Evolutionary conservation across 2,888 invertebrate genomes (phyloP).

Genomic region (Gortyna flavago): DNA sequence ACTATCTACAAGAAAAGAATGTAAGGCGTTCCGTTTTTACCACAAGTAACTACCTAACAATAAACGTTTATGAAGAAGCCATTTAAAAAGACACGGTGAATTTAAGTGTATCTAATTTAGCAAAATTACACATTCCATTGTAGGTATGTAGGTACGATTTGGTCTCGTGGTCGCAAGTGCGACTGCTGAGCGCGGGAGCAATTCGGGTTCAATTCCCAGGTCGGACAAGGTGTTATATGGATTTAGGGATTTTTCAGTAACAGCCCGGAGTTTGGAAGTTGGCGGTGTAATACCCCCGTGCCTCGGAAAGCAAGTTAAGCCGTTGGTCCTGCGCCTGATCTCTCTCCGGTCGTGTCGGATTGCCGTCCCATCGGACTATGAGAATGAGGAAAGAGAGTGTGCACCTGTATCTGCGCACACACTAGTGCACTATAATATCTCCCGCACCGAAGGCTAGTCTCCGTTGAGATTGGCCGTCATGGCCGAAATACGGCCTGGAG

Average conservation of each 20-base stretch:
- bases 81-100: conserved; percentile 45
- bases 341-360: background rate
- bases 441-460: background rate
- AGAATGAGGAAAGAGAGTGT: background rate
- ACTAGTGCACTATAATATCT: background rate
- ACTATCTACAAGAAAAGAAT: conserved; percentile 21
- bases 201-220: background rate
- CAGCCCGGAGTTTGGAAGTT: background rate
- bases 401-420: background rate
- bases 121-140: background rate
- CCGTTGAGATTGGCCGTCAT: background rate
- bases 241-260: background rate
- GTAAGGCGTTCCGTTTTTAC: conserved; percentile 10
- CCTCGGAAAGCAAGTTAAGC: background rate
- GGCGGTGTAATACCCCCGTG: background rate
- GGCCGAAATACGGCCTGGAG: background rate
- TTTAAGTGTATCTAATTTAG: conserved; percentile 44
- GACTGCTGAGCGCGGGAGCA: background rate
- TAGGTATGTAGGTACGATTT: background rate
- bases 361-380: background rate
- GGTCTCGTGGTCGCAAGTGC: background rate
- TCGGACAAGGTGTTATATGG: background rate
- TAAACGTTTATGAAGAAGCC: conserved; percentile 19
- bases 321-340: background rate
- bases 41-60: conserved; percentile 16